Base-by-base conservation (phyloP, 2,888 invertebrate genomes). In the Diplolepis rosae region DNA sequence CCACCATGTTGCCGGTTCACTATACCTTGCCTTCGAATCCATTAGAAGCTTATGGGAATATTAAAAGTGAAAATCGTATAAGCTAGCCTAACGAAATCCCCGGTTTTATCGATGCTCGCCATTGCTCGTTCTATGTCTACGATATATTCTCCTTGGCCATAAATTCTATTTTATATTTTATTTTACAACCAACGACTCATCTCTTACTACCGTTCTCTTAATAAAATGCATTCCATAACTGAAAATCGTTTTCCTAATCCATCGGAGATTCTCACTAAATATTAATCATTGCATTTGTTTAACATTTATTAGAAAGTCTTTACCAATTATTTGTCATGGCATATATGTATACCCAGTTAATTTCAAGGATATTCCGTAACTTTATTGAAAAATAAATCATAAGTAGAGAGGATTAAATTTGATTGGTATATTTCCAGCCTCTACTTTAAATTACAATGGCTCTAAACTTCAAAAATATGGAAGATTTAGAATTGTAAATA, bases 61-160 rank as follows among this genome's bases (percentile, higher is more conserved):
- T 61, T 61, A 61, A 61, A 61, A 61, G 61, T 61, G 61, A 39
- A 61, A 61, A 61, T 61, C 61, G 61, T 61, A n/a, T n/a, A 39
- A 61, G 61, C 61, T 61, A 32, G 61, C 9, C 61, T 61, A 61
- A 61, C 61, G 61, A 61, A 61, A 61, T 39, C 61, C 39, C 61
- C 24, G 35, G 61, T 61, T 61, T 61, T 61, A 61, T 61, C 61
- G 61, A 61, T 61, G 35, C 61, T 61, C 61, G 61, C 61, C 35
- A 56, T 56, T 56, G 35, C 35, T 56, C 32, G 56, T 22, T 24
- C 35, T 61, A 54, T 30, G 35, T 61, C 52, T 52, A 52, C 50
- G 52, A 52, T 35, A 61, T 35, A 61, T 61, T 61, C 39, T 39
- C 35, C 39, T 35, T 61, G 35, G 56, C 24, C 61, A 61, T 61